Base-by-base conservation (phyloP, 2,113 vertebrate species). In the Silurus glanis region DNA sequence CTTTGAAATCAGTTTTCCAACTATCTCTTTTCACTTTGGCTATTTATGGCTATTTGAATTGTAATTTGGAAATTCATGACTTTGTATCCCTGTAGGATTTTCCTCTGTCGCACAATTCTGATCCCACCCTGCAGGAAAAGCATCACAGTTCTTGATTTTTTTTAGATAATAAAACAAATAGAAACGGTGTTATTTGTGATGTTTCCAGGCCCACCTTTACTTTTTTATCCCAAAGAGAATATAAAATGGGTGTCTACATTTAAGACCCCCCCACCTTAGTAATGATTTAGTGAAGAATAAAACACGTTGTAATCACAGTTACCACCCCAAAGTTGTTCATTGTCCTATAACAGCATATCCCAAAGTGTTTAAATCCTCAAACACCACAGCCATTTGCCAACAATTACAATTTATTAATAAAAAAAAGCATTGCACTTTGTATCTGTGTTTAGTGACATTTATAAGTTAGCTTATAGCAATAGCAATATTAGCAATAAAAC, bases 221-320 rank as follows among this genome's bases (percentile, higher is more conserved):
- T 90, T 82, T 90, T 75, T 87, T 89, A 83, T 80, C 85, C 88
- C 87, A n/a, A 75, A 86, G 67, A 82, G 64, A 49, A 67, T 49
- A 83, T 66, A 86, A 74, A 88, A 9, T 82, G 55, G 78, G 87
- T 85, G 87, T 89, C 85, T 74, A 89, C 85, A 86, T 88, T 90
- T 87, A 37, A 37, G 37, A 37, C 37, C 37, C 37, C 37, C 37
- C 37, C 37, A 37, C 37, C 37, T 2, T 37, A 37, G 37, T 37
- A 37, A 37, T 66, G n/a, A 69, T 69, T 45, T 9, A 19, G n/a
- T 67, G 25, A 28, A 13, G 12, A 6, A 6, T 28, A 66, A 66
- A 66, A 67, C 66, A 14, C 25, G 5, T 1, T 4, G 61, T 9
- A 64, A 9, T 64, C 61, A 64, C 61, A n/a, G 21, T 61, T 61